Base-by-base conservation (phyloP, 2,888 invertebrate genomes). In the Ectemnius cavifrons region DNA sequence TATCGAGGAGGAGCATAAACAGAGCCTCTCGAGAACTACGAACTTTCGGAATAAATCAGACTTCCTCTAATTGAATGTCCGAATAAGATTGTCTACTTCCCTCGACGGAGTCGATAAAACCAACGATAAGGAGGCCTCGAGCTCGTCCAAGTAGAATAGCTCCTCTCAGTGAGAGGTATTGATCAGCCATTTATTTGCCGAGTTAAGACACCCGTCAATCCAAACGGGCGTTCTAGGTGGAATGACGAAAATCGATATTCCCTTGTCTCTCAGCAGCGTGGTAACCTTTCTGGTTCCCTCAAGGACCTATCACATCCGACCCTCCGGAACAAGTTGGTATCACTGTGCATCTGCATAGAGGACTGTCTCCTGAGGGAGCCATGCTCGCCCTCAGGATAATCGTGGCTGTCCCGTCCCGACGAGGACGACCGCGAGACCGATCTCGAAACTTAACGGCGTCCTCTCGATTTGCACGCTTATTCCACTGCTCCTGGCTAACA, bases 121-220 rank as follows among this genome's bases (percentile, higher is more conserved):
- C 52, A 16, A 14, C 52, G 52, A 52, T 52, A 52, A 52, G 52
- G 16, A 52, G 16, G 5, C 16, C 16, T 11, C 8, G 61, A 67
- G 59, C 57, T 27, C 6, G 28, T 37, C 23, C 20, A 18, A 57
- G 16, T 52, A 56, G 47, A 63, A 63, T 28, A 45, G 49, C 52
- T 56, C 45, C 56, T 63, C 68, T 18, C 59, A 3, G 28, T 47
- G 45, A 20, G 23, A 13, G 18, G 28, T 27, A 62, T 62, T 18
- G 46, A 62, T 20, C 47, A 16, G 47, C 16, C 16, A 46, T 18
- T 45, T 45, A 45, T 20, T 62, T 16, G 2, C 23, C 6, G 11
- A n/a, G 23, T 6, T 62, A 46, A 62, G 62, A n/a, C 23, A 62
- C 45, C 62, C 46, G 45, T 62, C 62, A 62, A 62, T 62, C 47